phyloP scores from a whole-genome alignment of 2,888 invertebrate species.

The Tenthredo scrophulariae region DNA sequence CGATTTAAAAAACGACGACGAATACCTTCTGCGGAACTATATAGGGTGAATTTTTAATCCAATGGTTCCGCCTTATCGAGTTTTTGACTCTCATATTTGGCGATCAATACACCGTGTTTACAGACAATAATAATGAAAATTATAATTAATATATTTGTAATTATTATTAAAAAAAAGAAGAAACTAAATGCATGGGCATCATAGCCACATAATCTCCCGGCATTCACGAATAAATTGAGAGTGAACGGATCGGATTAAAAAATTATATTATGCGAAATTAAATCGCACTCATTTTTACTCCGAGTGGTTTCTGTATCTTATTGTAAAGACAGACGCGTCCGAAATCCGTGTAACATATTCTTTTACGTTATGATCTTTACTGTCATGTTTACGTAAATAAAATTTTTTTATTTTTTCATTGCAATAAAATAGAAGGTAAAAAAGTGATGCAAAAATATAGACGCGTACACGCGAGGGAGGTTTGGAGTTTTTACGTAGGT shows the following conservation, averaged over 20 bases:
- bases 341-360: not conserved
- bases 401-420: not conserved
- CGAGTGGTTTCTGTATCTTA: not conserved
- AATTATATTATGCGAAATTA: not conserved
- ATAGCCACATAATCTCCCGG: not conserved
- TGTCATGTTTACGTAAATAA: not conserved
- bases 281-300: not conserved
- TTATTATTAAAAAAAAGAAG: too few relatives aligned
- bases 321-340: not conserved
- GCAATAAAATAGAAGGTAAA: not conserved
- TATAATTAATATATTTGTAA: too few relatives aligned
- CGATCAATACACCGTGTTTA: not conserved
- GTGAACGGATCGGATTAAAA: not conserved
- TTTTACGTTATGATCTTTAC: not conserved
- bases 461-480: not conserved
- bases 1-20: not conserved
- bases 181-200: not conserved
- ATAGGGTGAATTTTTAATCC: not conserved
- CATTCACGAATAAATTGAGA: not conserved
- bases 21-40: not conserved
- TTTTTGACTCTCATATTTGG: not conserved
- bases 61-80: not conserved
- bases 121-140: not conserved
- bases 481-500: not conserved
- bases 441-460: not conserved